Conservation (phyloP, 2,797 vertebrate genomes). For the Manis pentadactyla region DNA sequence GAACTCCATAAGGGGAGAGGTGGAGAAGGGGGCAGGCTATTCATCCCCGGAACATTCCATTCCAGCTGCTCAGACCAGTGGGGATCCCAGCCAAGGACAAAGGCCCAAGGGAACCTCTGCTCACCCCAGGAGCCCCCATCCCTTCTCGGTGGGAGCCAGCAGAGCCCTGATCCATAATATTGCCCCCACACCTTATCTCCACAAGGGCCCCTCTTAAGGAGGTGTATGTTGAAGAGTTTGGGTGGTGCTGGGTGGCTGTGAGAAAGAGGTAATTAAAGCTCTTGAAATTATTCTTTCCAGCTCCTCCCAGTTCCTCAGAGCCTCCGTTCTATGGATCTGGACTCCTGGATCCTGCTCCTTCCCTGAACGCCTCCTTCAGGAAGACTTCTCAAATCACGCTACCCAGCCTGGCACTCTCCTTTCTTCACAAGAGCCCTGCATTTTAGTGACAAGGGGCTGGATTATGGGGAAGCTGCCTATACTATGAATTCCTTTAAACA, state of each 20-base stretch:
- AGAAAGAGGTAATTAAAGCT: slow-evolving; percentile 67
- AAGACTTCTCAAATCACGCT: slow-evolving; percentile 34
- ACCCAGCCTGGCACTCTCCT: neutral
- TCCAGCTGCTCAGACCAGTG: slow-evolving; percentile 74
- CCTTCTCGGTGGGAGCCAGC: neutral
- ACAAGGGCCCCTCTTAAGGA: neutral
- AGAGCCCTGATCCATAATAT: neutral
- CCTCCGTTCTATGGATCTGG: slow-evolving; percentile 43
- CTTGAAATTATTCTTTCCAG: slow-evolving; percentile 71
- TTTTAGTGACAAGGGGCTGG: neutral
- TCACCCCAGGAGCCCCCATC: neutral
- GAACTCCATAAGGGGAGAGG: slow-evolving; percentile 64
- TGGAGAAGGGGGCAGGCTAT: slow-evolving; percentile 65
- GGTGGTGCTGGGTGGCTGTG: slow-evolving; percentile 52
- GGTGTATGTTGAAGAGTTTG: neutral
- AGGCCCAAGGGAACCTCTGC: slow-evolving; percentile 60
- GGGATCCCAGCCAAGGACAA: slow-evolving; percentile 77
- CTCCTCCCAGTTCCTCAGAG: slow-evolving; percentile 40
- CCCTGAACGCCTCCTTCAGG: slow-evolving; percentile 59
- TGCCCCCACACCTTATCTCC: neutral
- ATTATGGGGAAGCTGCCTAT: neutral
- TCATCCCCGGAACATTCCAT: slow-evolving; percentile 82
- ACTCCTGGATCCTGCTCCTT: slow-evolving; percentile 56
- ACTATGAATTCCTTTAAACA: neutral
- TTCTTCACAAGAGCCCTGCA: neutral